These are phyloP conservation scores for Podarcis lilfordi DNA, from an alignment of 2,797 vertebrate genomes.

Conservation along the genomic window DNA sequence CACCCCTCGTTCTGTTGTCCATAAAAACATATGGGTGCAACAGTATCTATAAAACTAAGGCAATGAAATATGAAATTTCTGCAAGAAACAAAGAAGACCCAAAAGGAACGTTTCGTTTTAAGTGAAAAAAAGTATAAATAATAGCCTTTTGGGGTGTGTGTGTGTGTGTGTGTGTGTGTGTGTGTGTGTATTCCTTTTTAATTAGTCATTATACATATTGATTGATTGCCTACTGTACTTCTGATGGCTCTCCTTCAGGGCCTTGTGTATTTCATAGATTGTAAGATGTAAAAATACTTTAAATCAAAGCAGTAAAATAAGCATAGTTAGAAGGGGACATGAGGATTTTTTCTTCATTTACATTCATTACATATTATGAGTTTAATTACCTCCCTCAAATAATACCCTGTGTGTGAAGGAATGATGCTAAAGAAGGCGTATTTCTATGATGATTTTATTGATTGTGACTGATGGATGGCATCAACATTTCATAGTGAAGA, in stretches of 20 bases:
- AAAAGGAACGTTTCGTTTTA: slow-evolving; percentile 64
- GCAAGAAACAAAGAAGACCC: slow-evolving; percentile 53
- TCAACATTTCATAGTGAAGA: slow-evolving; percentile 90
- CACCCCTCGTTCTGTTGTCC: background rate
- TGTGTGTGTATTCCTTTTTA: slow-evolving; percentile 70
- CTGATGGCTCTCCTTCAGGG: slow-evolving; percentile 68
- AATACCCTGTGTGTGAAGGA: slow-evolving; percentile 73
- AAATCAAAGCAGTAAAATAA: slow-evolving; percentile 79
- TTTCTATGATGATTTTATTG: slow-evolving; percentile 84
- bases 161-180: no score
- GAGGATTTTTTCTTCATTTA: slow-evolving; percentile 81
- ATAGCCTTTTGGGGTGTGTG: slow-evolving; percentile 49
- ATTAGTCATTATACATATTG: slow-evolving; percentile 72
- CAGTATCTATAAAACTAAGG: slow-evolving; percentile 26
- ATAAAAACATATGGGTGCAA: background rate
- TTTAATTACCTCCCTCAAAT: slow-evolving; percentile 85
- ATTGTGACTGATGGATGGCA: slow-evolving; percentile 89
- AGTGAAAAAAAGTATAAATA: slow-evolving; percentile 69
- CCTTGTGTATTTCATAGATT: slow-evolving; percentile 73
- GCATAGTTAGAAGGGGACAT: slow-evolving; percentile 76
- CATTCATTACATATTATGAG: slow-evolving; percentile 85
- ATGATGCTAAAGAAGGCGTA: slow-evolving; percentile 77
- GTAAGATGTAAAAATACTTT: slow-evolving; percentile 76
- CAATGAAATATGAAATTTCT: slow-evolving; percentile 42
- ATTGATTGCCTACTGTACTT: slow-evolving; percentile 71